Evolutionary conservation across 2,888 invertebrate genomes (phyloP).

Genomic region (Syritta pipiens): DNA sequence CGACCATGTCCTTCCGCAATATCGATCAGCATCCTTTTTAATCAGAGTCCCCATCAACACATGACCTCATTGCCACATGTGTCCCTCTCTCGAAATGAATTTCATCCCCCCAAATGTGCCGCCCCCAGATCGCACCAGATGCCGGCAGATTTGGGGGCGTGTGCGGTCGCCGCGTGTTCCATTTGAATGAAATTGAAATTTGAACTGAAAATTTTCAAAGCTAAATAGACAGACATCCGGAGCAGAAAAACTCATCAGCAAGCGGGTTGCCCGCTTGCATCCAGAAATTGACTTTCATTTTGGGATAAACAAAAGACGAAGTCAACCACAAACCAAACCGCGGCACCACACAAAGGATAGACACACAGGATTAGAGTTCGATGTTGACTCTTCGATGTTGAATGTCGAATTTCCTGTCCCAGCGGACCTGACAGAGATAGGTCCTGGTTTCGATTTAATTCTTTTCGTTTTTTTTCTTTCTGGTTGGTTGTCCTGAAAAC

Average conservation of each 20-base stretch:
- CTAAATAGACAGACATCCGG: constrained; percentile 53
- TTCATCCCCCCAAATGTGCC: constrained; percentile 1
- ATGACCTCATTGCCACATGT: constrained; percentile 53
- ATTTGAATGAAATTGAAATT: constrained; percentile 54
- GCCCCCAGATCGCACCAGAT: constrained; percentile 28
- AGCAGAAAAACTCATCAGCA: constrained; percentile 54
- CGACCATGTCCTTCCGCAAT: constrained; percentile 63
- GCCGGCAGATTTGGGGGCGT: constrained; percentile 2
- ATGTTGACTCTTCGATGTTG: constrained; percentile 46
- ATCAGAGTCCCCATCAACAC: constrained; percentile 52
- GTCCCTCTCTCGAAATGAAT: constrained; percentile 9
- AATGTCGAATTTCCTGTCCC: constrained; percentile 35
- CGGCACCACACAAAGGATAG: constrained; percentile 57
- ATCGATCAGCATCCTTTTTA: constrained; percentile 47
- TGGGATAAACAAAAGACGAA: constrained; percentile 58
- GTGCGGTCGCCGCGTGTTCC: too few relatives aligned
- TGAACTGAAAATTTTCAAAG: constrained; percentile 38
- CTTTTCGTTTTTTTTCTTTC: constrained; percentile 14
- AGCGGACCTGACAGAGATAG: constrained; percentile 44
- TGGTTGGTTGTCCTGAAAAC: constrained; percentile 50
- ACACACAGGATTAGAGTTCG: constrained; percentile 43
- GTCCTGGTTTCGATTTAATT: constrained; percentile 60
- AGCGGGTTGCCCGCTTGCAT: constrained; percentile 15
- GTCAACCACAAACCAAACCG: constrained; percentile 67
- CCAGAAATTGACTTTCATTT: constrained; percentile 63